A percentile compares a stretch with the other conserved stretches of the same genome.
These are phyloP conservation scores for Aurelia sp. DNA, from an alignment of 30 jellyfish, hydroid and myxozoan genomes.

Conservation along the genomic window DNA sequence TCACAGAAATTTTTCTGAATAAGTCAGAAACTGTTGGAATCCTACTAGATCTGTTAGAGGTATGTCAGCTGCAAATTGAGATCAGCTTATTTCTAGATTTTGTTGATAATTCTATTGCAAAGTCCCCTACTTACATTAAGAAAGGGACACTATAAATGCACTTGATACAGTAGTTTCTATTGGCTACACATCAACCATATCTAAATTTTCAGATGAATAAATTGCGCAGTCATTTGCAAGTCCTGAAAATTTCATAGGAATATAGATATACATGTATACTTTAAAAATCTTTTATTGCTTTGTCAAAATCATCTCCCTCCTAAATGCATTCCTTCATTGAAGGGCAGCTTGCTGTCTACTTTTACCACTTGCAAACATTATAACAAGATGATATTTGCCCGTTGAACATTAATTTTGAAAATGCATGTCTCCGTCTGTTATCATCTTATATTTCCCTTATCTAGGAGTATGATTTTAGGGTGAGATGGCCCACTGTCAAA, in stretches of 20 bases:
- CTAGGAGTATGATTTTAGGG: conserved; percentile 92
- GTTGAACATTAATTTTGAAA: not conserved
- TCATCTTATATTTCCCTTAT: too few species aligned
- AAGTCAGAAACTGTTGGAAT: conserved; percentile 68
- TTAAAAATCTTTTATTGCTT: too few species aligned
- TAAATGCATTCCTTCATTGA: not conserved
- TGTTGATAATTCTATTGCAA: too few species aligned
- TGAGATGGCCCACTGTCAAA: conserved; percentile 96
- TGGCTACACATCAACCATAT: too few species aligned
- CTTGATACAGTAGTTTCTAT: too few species aligned
- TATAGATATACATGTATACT: too few species aligned
- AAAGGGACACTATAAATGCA: too few species aligned
- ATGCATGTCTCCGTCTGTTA: not conserved
- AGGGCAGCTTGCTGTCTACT: not conserved
- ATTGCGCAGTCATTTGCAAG: too few species aligned
- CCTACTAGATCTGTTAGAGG: conserved; percentile 50
- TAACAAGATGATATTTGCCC: not conserved
- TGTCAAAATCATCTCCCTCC: not conserved
- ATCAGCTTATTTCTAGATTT: too few species aligned
- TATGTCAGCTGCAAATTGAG: not conserved
- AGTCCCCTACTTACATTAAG: too few species aligned
- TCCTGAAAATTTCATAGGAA: too few species aligned
- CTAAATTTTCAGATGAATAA: too few species aligned
- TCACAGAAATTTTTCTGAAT: conserved; percentile 85
- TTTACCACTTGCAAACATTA: not conserved